Base-by-base conservation (phyloP, 2,113 vertebrate genomes). In the Trematocara stigmaticum region DNA sequence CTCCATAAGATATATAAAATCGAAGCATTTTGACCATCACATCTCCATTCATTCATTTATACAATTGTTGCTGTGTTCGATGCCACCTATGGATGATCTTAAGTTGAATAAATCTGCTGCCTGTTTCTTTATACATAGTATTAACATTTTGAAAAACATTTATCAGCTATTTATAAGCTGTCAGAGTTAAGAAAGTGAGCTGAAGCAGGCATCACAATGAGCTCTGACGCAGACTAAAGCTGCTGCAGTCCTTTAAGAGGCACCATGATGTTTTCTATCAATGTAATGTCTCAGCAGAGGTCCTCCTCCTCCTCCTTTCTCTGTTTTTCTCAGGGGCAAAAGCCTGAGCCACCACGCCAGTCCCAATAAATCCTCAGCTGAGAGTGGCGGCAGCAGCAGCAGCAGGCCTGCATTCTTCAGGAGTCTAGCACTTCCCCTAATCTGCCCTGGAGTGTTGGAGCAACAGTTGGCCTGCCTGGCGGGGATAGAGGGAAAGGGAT, bases 331-430 rank as follows among this genome's bases (percentile, higher is more conserved):
- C 2, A 61, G 85, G 89, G 89, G 93, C 91, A 84, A 85, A 85
- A 85, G 91, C 91, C 82, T 13, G 87, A 69, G 83, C 89, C 18
- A 56, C 85, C 86, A 81, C 55, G 84, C 94, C 89, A 94, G 89
- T 76, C 92, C 93, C 88, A 94, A 91, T 94, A 91, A 94, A 95
- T 96, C 94, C 91, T 93, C 88, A 57, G 87, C 89, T 23, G 79
- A 88, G 87, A 93, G 94, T 38, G 74, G 93, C 79, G 2, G 92
- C 59, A 1, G 90, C 91, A 10, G 88, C 90, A 93, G 88, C 90
- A 93, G 93, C 84, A 94, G 94, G 88, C 83, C 80, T 78, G 91
- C 94, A 93, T 96, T 96, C 91, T 94, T 94, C 87, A 92, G 91
- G 80, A 94, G 94, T 26, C 89, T 89, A 82, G 79, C 87, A 92